Percentiles rank a stretch among this genome's conserved stretches.
Evolutionary conservation across 2,888 invertebrate species (phyloP).

Genomic region (Phyllotreta striolata): DNA sequence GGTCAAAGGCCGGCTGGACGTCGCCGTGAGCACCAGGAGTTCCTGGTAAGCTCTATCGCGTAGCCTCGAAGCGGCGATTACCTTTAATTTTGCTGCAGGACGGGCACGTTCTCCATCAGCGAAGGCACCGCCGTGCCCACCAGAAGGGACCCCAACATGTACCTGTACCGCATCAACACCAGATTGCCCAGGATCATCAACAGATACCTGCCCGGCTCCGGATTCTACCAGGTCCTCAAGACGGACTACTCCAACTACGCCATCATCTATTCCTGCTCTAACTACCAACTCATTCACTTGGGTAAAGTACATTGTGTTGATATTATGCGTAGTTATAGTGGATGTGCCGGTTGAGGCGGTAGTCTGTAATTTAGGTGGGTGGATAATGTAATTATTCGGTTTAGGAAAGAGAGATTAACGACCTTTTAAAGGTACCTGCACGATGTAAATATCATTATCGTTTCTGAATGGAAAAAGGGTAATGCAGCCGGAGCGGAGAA

Average conservation of each 20-base stretch:
- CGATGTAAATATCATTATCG: neutral
- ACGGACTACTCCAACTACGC: slow-evolving; percentile 78
- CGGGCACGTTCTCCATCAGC: slow-evolving; percentile 67
- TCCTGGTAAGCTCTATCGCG: slow-evolving; percentile 65
- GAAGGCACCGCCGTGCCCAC: slow-evolving; percentile 70
- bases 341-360: too few species aligned
- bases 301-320: slow-evolving; percentile 58
- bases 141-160: slow-evolving; percentile 56
- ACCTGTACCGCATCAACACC: slow-evolving; percentile 69
- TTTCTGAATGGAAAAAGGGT: neutral
- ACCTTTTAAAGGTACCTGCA: too few species aligned
- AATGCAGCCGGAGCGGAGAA: slow-evolving; percentile 5
- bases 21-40: slow-evolving; percentile 71
- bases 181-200: slow-evolving; percentile 71
- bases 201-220: slow-evolving; percentile 74
- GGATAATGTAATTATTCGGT: neutral
- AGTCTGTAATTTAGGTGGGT: neutral
- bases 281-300: slow-evolving; percentile 69
- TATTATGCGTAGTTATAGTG: slow-evolving; percentile 1
- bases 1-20: slow-evolving; percentile 65
- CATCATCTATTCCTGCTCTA: slow-evolving; percentile 77
- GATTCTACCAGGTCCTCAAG: slow-evolving; percentile 74
- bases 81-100: slow-evolving; percentile 61
- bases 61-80: neutral
- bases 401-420: neutral